phyloP scores from a whole-genome alignment of 2,797 vertebrate genomes.

The Brotula barbata region DNA sequence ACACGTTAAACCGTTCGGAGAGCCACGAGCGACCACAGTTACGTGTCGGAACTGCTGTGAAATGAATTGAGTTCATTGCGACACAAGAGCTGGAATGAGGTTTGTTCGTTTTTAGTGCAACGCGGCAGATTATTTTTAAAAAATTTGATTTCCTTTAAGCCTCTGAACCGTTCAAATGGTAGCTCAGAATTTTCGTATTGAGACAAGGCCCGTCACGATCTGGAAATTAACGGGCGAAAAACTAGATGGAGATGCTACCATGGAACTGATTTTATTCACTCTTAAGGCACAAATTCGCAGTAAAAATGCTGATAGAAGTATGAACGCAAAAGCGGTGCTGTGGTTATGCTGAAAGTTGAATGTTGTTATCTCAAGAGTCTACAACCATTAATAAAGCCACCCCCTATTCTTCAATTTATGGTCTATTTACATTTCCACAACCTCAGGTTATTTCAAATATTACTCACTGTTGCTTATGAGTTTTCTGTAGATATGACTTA shows the following conservation, averaged over 20 bases:
- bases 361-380: no score
- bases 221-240: conserved; percentile 4
- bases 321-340: no score
- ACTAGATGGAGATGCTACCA: conserved; percentile 10
- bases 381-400: no score
- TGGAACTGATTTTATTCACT: no score
- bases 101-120: not conserved
- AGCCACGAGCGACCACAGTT: not conserved
- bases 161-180: not conserved
- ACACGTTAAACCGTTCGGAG: not conserved
- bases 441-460: conserved; percentile 15
- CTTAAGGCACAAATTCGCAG: not conserved
- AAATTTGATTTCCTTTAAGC: not conserved
- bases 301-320: not conserved
- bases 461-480: not conserved
- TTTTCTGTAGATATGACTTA: conserved; percentile 1
- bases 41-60: conserved; percentile 15
- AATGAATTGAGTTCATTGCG: conserved; percentile 51
- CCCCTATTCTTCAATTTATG: no score
- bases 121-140: accelerated
- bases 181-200: no score
- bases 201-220: conserved; percentile 44
- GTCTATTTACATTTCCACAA: no score
- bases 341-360: no score
- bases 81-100: conserved; percentile 24